These are phyloP conservation scores for Bugula neritina DNA, from an alignment of 2,888 invertebrate species.

Conservation along the genomic window DNA sequence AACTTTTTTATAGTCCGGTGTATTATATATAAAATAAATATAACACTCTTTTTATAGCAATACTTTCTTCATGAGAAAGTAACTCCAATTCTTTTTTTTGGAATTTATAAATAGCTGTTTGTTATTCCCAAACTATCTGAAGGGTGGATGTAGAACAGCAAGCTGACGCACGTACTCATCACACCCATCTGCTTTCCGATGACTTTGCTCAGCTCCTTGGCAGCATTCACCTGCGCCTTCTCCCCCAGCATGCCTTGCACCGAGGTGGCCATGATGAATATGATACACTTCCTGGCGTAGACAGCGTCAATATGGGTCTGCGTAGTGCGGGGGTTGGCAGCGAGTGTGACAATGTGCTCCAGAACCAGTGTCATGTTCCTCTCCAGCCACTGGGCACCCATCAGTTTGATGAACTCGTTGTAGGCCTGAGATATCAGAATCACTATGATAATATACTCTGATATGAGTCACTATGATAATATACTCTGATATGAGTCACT, in stretches of 20 bases:
- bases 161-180: slow-evolving; percentile 45
- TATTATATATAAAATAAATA: too few species aligned
- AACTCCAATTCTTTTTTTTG: too few species aligned
- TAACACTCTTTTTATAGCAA: too few species aligned
- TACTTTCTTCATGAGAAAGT: too few species aligned
- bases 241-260: slow-evolving; percentile 91
- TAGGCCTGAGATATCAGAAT: slow-evolving; percentile 74
- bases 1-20: too few species aligned
- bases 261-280: slow-evolving; percentile 84
- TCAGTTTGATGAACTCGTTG: slow-evolving; percentile 84
- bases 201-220: slow-evolving; percentile 85
- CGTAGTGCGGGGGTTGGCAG: slow-evolving; percentile 79
- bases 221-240: slow-evolving; percentile 84
- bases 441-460: too few species aligned
- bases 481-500: too few species aligned
- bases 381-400: slow-evolving; percentile 93
- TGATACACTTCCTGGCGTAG: slow-evolving; percentile 92
- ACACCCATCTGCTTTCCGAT: slow-evolving; percentile 86
- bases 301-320: slow-evolving; percentile 95
- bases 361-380: slow-evolving; percentile 78
- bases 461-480: too few species aligned
- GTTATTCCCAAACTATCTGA: too few species aligned
- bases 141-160: too few species aligned
- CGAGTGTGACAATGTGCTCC: slow-evolving; percentile 83
- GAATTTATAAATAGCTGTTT: too few species aligned